A percentile compares a stretch with the other conserved stretches of the same genome.
These are phyloP conservation scores for Cosmorhoe ocellata DNA, from an alignment of 2,888 invertebrate genomes.

Conservation along the genomic window DNA sequence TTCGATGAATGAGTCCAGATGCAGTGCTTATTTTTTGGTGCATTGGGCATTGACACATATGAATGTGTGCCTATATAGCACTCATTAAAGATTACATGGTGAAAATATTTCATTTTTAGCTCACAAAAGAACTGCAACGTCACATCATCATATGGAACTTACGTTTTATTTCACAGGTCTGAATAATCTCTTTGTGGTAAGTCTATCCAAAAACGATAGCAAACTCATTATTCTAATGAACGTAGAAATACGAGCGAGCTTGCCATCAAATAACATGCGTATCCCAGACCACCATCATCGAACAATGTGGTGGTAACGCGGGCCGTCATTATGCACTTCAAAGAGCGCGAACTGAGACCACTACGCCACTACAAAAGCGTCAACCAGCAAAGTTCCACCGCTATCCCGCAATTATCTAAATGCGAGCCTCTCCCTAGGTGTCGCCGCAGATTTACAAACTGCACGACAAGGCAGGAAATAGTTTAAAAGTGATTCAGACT, in stretches of 20 bases:
- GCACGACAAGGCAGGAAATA: slow-evolving; percentile 30
- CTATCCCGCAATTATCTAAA: slow-evolving; percentile 78
- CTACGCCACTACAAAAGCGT: slow-evolving; percentile 62
- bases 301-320: slow-evolving; percentile 58
- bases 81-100: too few species aligned
- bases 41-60: too few species aligned
- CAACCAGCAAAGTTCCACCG: slow-evolving; percentile 60
- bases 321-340: slow-evolving; percentile 64
- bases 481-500: slow-evolving; percentile 8
- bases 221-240: slow-evolving; percentile 54
- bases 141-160: too few species aligned
- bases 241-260: slow-evolving; percentile 20
- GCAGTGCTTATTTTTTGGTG: too few species aligned
- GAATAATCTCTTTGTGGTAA: background rate
- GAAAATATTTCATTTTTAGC: too few species aligned
- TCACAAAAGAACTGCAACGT: too few species aligned
- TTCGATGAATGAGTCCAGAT: too few species aligned
- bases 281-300: slow-evolving; percentile 34
- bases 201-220: slow-evolving; percentile 5
- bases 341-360: slow-evolving; percentile 55
- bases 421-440: slow-evolving; percentile 60
- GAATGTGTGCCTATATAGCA: too few species aligned
- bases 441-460: slow-evolving; percentile 41
- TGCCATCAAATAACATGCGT: slow-evolving; percentile 36
- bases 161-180: too few species aligned